Evolutionary conservation across 2,113 vertebrate genomes (phyloP).

Genomic region (human): DNA sequence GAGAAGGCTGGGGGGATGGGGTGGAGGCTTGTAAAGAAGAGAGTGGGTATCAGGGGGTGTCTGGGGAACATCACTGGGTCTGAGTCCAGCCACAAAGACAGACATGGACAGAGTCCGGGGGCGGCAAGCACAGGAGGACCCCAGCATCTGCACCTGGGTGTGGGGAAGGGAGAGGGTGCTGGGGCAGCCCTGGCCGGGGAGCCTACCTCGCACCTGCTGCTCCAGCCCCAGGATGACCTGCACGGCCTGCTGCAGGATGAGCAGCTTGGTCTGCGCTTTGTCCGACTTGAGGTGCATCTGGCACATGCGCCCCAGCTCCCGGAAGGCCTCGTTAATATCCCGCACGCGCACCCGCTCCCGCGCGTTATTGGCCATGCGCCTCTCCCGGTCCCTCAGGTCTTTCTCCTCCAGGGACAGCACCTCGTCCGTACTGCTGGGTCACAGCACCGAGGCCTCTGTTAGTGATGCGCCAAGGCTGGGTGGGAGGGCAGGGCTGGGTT

Average conservation of each 20-base stretch:
- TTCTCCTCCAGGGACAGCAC: slow-evolving; percentile 95
- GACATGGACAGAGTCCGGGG: neutral
- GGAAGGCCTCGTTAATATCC: slow-evolving; percentile 96
- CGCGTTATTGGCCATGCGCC: slow-evolving; percentile 97
- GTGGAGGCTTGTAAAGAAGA: neutral
- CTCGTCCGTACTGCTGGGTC: slow-evolving; percentile 93
- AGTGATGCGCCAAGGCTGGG: slow-evolving; percentile 69
- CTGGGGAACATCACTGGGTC: neutral
- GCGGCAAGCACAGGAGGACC: neutral
- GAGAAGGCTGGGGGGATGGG: neutral
- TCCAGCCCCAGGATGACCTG: slow-evolving; percentile 99
- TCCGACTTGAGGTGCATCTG: slow-evolving; percentile 98
- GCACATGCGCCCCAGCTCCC: slow-evolving; percentile 97
- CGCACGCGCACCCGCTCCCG: slow-evolving; percentile 97
- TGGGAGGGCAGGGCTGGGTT: neutral
- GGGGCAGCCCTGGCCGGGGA: slow-evolving; percentile 57
- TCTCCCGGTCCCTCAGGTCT: slow-evolving; percentile 96
- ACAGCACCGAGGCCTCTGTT: slow-evolving; percentile 85
- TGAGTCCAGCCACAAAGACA: neutral
- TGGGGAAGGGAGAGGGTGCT: neutral
- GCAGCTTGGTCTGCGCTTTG: slow-evolving; percentile 99
- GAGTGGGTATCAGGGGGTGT: neutral
- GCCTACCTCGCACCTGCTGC: slow-evolving; percentile 99
- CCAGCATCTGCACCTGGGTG: neutral
- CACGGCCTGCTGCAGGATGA: slow-evolving; percentile 98